Base-by-base conservation (phyloP, 2,797 vertebrate species). In the Mus minutoides region DNA sequence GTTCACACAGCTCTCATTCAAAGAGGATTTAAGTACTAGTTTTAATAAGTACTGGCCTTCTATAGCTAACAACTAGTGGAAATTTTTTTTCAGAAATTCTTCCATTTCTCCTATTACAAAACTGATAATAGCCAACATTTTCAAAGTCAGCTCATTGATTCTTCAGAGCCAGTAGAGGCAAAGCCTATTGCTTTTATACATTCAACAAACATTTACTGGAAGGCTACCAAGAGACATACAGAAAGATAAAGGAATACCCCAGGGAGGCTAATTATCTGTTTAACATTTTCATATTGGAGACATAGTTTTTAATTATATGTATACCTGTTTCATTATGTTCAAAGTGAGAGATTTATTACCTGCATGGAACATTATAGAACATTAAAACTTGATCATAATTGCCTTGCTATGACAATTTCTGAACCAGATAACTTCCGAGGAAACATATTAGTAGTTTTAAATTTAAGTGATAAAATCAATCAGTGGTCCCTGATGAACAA, bases 291-390 rank as follows among this genome's bases (percentile, higher is more conserved):
- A 92, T 89, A 77, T 88, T 84, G 79, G 46, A 43, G 16, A n/a
- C 83, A 80, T 60, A 49, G 40, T 95, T 97, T 97, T 94, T 91
- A 91, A 91, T 94, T 97, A 89, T 82, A 92, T 87, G 79, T 92
- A 67, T 87, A 95, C 52, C 62, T 94, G 91, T 96, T 95, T 94
- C 79, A 96, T 96, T 94, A 89, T 90, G n/a, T 82, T 97, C 93
- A 94, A 92, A 97, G 91, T 62, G 83, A 97, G 58, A 96, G 94
- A 96, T 97, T 96, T 97, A 96, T 96, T 90, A 80, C 67, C 78
- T 78, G 77, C 26, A 87, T 54, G 94, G 94, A 97, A 95, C 79
- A 78, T 91, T 93, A 92, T 75, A 62, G 96, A 96, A 82, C 76
- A 69, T 93, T 93, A 86, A 94, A 91, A 91, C 91, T 96, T 96